Evolutionary conservation across 2,113 vertebrate genomes (phyloP), one percentile per base, ranked within the genome.

Genomic region (Morone saxatilis): DNA sequence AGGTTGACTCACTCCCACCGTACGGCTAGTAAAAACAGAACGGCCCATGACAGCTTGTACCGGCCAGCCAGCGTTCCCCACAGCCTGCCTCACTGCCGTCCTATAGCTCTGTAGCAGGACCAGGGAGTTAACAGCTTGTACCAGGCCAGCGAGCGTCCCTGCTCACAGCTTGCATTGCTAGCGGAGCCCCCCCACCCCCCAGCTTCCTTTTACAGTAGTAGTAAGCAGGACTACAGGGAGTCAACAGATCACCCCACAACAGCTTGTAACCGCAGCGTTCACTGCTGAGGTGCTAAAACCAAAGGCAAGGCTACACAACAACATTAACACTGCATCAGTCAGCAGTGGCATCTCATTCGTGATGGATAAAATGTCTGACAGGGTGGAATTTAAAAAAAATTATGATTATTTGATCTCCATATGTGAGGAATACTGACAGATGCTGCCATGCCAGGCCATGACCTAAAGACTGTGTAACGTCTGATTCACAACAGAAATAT

Each of bases 261-360:
- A 92, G 89, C 92, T 92, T 90, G 89, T 83, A 91, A 78, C 84
- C 56, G 31, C 84, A 57, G 88, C 11, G 87, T 76, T 91, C 73
- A 77, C 90, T 70, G 84, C 91, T 84, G 90, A 93, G 92, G 89
- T 88, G 92, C 91, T 92, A 89, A 92, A 89, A 91, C 89, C 78
- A 62, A 89, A 92, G 86, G 67, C 81, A 85, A 73, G 88, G 80
- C 82, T 75, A 25, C 79, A 81, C 38, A 51, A 81, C 83, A 79
- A 86, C 80, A 88, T 87, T 75, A 84, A 80, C 76, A 60, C 72
- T 50, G 79, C 81, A 86, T 86, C 71, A 48, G 85, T 80, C 88
- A 72, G 69, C 81, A 69, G 71, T 22, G 57, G 53, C 56, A 68
- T 68, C 31, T 31, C 77, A 78, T 69, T 72, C 0, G 17, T 22